phyloP scores from a whole-genome alignment of 2,888 invertebrate genomes.

The Parnassius smintheus region DNA sequence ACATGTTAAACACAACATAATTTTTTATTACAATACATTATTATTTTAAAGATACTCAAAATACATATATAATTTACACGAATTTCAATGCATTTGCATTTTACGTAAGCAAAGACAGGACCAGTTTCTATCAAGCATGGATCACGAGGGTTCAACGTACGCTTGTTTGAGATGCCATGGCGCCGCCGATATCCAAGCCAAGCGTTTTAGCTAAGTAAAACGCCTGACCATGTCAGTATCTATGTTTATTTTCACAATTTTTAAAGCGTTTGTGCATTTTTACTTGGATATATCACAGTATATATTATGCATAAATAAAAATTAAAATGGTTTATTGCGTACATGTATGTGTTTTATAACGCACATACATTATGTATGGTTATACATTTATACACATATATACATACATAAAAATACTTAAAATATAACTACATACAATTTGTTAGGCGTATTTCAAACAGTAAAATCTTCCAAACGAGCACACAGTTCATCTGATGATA shows the following conservation, averaged over 20 bases:
- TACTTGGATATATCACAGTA: conserved; percentile 6
- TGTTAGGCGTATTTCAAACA: no score
- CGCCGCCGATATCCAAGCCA: conserved; percentile 33
- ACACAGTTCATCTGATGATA: no score
- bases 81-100: conserved; percentile 30
- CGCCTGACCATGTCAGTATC: conserved; percentile 41
- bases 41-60: not conserved
- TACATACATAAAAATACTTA: no score
- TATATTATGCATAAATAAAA: not conserved
- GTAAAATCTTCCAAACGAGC: no score
- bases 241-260: conserved; percentile 23
- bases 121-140: conserved; percentile 59
- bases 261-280: conserved; percentile 8
- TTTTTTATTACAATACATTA: no score
- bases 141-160: conserved; percentile 66
- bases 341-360: no score
- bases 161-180: conserved; percentile 55
- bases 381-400: no score
- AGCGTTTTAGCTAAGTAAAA: conserved; percentile 28
- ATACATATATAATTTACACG: conserved; percentile 28
- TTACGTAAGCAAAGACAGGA: conserved; percentile 38
- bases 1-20: no score
- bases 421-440: no score
- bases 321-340: no score
- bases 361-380: no score